Percentiles rank a stretch among this genome's conserved stretches.
These are phyloP conservation scores for Druon quercuslanigerum DNA, from an alignment of 1,140 invertebrate species.

Conservation along the genomic window DNA sequence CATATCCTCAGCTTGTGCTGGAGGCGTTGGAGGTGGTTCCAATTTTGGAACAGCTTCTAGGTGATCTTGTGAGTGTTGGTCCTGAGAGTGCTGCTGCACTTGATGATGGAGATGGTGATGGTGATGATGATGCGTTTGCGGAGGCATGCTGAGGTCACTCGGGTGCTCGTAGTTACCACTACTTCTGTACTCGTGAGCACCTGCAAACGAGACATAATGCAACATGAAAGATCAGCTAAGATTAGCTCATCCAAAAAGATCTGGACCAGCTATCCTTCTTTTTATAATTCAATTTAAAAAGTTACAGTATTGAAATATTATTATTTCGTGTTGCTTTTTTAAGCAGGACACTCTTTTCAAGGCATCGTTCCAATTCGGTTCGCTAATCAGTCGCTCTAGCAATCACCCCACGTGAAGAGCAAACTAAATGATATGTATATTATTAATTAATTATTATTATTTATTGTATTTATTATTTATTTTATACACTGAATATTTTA, in stretches of 20 bases:
- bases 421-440: too few species aligned
- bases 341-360: too few species aligned
- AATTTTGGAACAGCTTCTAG: slow-evolving; percentile 76
- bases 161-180: slow-evolving; percentile 66
- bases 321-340: too few species aligned
- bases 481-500: too few species aligned
- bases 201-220: slow-evolving; percentile 42
- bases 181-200: slow-evolving; percentile 66
- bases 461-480: too few species aligned
- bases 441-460: too few species aligned
- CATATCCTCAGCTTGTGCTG: slow-evolving; percentile 71
- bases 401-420: too few species aligned
- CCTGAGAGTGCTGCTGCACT: slow-evolving; percentile 61
- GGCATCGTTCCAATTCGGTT: too few species aligned
- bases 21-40: slow-evolving; percentile 76
- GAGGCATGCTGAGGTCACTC: slow-evolving; percentile 66
- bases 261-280: too few species aligned
- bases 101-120: slow-evolving; percentile 60
- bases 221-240: neutral
- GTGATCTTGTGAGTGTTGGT: slow-evolving; percentile 59
- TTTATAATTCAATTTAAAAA: too few species aligned
- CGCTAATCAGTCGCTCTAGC: too few species aligned
- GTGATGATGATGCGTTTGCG: slow-evolving; percentile 62
- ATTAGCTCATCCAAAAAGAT: neutral
- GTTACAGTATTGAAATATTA: too few species aligned